Base-by-base conservation (phyloP, 1,140 invertebrate species). In the Drosophila trapezifrons region DNA sequence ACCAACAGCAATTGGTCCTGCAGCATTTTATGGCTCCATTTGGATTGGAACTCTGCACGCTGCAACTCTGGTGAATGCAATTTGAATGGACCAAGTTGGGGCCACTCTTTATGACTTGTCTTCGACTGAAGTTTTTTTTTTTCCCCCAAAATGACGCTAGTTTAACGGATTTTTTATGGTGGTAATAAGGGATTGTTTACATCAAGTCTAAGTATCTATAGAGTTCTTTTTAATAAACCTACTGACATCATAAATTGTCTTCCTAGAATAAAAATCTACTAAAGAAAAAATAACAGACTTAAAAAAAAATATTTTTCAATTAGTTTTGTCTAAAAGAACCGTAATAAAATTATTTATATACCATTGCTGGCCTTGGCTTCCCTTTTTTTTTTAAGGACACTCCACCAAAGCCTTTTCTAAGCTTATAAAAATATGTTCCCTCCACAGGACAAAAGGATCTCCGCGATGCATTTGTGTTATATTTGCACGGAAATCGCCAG, bases 401-500 rank as follows among this genome's bases (percentile, higher is more conserved):
- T 18, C 29, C 10, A 8, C 47, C n/a, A 13, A 7, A 18, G n/a
- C 9, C 10, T 10, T 40, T 32, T 8, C 15, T 22, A 22, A 8
- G 17, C 27, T 22, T 12, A 52, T 35, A 52, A 47, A 27, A 43
- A 69, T 32, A 5, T 52, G 22, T 18, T 37, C 42, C 17, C 35
- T 70, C 17, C 20, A 38, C 51, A 54, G 69, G 51, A 58, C 56
- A 70, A 71, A 71, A 49, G 55, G 42, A 58, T 46, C 32, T 60
- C 29, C 32, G 27, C 18, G 29, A 38, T 56, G 55, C 63, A 55
- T 58, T 58, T 57, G 65, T 38, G 49, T 64, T 60, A 75, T 81
- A 78, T 85, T 85, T 86, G 82, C 82, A 81, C 78, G 69, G 69
- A 85, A 81, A 80, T 70, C 66, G 47, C 60, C 59, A 64, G 81